Evolutionary conservation across 2,797 vertebrate species (phyloP).

Genomic region (Scarus forsteni): DNA sequence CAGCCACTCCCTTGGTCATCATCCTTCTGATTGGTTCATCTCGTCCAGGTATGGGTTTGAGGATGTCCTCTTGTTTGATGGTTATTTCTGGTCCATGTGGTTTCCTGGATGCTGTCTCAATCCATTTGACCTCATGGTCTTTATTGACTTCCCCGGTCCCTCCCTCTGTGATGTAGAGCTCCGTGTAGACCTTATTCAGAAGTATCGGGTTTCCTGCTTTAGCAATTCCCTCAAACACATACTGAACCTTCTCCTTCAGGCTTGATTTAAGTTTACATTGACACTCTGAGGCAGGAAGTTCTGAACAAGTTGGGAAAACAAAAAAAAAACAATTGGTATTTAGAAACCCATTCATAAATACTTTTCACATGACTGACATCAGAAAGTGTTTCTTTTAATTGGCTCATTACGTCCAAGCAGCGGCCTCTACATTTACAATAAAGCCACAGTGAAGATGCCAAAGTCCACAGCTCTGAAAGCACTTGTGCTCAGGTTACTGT

Average conservation of each 20-base stretch:
- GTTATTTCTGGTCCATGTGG: neutral
- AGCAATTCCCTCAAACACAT: constrained; percentile 7
- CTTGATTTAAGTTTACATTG: constrained; percentile 13
- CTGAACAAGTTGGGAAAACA: neutral
- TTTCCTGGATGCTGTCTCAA: too few relatives aligned
- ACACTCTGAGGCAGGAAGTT: neutral
- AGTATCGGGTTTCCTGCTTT: neutral
- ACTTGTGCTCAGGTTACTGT: too few relatives aligned
- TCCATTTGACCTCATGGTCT: too few relatives aligned
- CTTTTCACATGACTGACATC: too few relatives aligned
- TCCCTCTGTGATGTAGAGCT: constrained; percentile 41
- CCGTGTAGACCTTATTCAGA: neutral
- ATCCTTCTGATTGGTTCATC: constrained; percentile 6
- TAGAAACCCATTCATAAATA: neutral
- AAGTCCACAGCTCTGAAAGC: too few relatives aligned
- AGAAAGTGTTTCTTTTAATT: too few relatives aligned
- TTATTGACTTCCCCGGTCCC: neutral
- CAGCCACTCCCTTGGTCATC: constrained; percentile 7
- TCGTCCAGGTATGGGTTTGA: neutral
- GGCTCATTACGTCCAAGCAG: too few relatives aligned
- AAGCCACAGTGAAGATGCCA: too few relatives aligned
- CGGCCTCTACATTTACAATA: too few relatives aligned
- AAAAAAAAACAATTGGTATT: neutral
- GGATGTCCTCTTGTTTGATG: constrained; percentile 17
- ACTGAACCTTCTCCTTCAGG: constrained; percentile 34